phyloP scores from a whole-genome alignment of 2,888 invertebrate genomes.

The Leptinotarsa rubiginosa region DNA sequence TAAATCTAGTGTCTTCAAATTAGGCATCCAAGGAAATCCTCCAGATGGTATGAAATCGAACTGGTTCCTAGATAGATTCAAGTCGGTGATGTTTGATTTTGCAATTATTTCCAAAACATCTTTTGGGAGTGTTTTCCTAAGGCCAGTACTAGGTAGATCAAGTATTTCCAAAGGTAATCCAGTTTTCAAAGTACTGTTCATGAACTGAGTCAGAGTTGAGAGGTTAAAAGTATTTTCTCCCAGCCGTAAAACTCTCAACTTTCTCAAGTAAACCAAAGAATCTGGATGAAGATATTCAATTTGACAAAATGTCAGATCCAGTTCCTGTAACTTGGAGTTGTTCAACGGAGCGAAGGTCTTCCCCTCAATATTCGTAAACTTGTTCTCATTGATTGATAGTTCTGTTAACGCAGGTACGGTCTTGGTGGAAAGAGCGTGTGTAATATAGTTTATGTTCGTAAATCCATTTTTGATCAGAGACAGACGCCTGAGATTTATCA shows the following conservation, averaged over 20 bases:
- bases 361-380: slow-evolving; percentile 65
- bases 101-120: slow-evolving; percentile 68
- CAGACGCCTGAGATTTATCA: slow-evolving; percentile 67
- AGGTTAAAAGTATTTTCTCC: slow-evolving; percentile 70
- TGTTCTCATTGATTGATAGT: slow-evolving; percentile 70
- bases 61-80: slow-evolving; percentile 70
- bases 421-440: slow-evolving; percentile 64
- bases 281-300: slow-evolving; percentile 69
- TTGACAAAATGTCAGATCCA: slow-evolving; percentile 70
- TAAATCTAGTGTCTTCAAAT: slow-evolving; percentile 70
- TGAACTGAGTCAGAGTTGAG: slow-evolving; percentile 65
- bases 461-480: slow-evolving; percentile 72
- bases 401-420: slow-evolving; percentile 66
- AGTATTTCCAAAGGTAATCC: slow-evolving; percentile 67
- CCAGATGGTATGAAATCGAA: slow-evolving; percentile 69
- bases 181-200: slow-evolving; percentile 62
- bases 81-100: slow-evolving; percentile 66
- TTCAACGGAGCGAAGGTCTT: slow-evolving; percentile 67
- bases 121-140: slow-evolving; percentile 68
- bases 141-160: slow-evolving; percentile 70
- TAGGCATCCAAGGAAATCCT: slow-evolving; percentile 70
- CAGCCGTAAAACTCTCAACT: slow-evolving; percentile 67
- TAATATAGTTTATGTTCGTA: slow-evolving; percentile 64
- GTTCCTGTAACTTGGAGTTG: slow-evolving; percentile 65
- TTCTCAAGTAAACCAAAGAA: slow-evolving; percentile 67